A percentile compares a stretch with the other conserved stretches of the same genome.
phyloP scores from a whole-genome alignment of 2,797 vertebrate genomes.

The Epinephelus coioides region DNA sequence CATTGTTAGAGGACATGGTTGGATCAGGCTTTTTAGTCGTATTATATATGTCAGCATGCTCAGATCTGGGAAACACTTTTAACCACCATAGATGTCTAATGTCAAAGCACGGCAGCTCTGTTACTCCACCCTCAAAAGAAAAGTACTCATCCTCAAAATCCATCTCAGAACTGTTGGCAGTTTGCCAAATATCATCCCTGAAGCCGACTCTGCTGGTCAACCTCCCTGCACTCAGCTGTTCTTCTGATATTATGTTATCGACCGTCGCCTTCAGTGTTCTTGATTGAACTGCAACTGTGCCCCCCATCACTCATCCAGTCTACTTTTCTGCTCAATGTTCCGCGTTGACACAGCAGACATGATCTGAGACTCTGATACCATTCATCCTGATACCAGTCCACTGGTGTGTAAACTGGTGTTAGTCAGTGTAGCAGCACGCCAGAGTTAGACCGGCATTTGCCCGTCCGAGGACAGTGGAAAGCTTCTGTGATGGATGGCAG shows the following conservation, averaged over 20 bases:
- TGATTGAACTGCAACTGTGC: slow-evolving; percentile 26
- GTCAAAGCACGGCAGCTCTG: slow-evolving; percentile 17
- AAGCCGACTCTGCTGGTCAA: not conserved
- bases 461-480: slow-evolving; percentile 30
- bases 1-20: not conserved
- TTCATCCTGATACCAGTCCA: slow-evolving; percentile 19
- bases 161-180: not conserved
- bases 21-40: not conserved
- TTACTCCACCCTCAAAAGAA: not conserved
- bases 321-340: slow-evolving; percentile 22
- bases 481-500: slow-evolving; percentile 71
- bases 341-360: slow-evolving; percentile 25
- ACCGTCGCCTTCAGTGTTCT: slow-evolving; percentile 13
- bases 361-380: slow-evolving; percentile 27
- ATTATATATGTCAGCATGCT: not conserved
- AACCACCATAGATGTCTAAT: not conserved
- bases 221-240: slow-evolving; percentile 14
- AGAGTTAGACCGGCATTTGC: slow-evolving; percentile 5
- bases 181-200: slow-evolving; percentile 8
- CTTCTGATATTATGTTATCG: slow-evolving; percentile 21
- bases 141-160: slow-evolving; percentile 8
- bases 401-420: slow-evolving; percentile 28
- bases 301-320: slow-evolving; percentile 35
- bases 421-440: slow-evolving; percentile 10
- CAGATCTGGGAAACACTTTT: not conserved